Conservation (phyloP, 2,797 vertebrate species). For the Pseudochromis fuscus region DNA sequence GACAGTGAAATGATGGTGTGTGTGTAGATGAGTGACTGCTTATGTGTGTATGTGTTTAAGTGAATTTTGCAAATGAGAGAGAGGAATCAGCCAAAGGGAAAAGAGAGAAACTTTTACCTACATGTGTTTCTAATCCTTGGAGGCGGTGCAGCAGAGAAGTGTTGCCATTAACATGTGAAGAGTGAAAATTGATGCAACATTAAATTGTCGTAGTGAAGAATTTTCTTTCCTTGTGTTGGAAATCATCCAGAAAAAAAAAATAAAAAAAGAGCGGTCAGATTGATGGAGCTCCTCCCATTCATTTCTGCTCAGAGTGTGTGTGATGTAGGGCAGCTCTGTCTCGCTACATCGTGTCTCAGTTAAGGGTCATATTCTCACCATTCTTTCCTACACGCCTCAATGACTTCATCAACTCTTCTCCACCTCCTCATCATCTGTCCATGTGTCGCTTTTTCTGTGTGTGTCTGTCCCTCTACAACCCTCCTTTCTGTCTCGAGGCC, state of each 20-base stretch:
- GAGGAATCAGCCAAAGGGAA: background rate
- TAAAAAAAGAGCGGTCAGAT: constrained; percentile 24
- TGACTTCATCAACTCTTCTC: constrained; percentile 69
- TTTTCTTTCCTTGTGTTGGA: background rate
- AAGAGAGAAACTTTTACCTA: background rate
- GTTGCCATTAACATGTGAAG: constrained; percentile 4
- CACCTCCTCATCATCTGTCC: constrained; percentile 76
- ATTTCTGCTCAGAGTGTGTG: constrained; percentile 40
- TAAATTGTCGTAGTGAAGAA: constrained; percentile 5
- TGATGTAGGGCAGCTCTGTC: constrained; percentile 60
- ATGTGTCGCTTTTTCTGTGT: constrained; percentile 36
- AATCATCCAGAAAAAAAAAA: background rate
- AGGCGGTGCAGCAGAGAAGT: background rate
- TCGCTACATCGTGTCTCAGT: constrained; percentile 65
- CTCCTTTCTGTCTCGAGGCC: constrained; percentile 32
- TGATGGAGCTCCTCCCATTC: constrained; percentile 31
- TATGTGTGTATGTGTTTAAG: constrained; percentile 17
- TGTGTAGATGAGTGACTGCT: constrained; percentile 25
- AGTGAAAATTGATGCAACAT: constrained; percentile 5
- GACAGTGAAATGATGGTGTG: constrained; percentile 17
- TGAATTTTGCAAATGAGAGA: constrained; percentile 20
- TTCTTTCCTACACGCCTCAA: constrained; percentile 65
- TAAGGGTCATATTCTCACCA: constrained; percentile 74
- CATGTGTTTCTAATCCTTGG: background rate
- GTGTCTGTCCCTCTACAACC: constrained; percentile 48